phyloP scores from a whole-genome alignment of 1,140 invertebrate genomes.

The Lordiphosa stackelbergi region DNA sequence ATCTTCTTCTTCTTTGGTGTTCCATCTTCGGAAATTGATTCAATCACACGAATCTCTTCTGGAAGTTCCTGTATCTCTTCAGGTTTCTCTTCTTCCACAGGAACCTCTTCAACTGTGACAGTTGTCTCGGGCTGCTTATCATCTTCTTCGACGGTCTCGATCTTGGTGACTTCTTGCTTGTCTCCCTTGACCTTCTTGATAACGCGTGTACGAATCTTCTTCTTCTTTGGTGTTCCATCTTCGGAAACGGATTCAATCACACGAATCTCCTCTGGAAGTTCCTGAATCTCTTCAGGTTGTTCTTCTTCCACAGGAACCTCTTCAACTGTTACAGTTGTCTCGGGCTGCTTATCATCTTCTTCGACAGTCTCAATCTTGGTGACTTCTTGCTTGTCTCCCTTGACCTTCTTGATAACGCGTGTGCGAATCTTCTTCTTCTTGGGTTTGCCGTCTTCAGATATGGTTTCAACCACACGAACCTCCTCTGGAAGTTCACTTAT shows the following conservation, averaged over 20 bases:
- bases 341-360: constrained; percentile 12
- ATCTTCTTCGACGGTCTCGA: constrained; percentile 68
- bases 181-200: constrained; percentile 64
- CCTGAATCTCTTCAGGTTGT: constrained; percentile 18
- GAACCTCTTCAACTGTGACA: constrained; percentile 41
- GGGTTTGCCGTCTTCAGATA: constrained; percentile 22
- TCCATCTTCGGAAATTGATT: constrained; percentile 46
- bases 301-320: constrained; percentile 14
- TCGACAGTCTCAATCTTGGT: constrained; percentile 21
- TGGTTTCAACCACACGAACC: constrained; percentile 14
- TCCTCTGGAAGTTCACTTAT: constrained; percentile 12
- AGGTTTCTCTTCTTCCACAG: constrained; percentile 22
- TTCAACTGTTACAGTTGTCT: constrained; percentile 15
- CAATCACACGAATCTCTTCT: constrained; percentile 49
- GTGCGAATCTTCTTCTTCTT: constrained; percentile 30
- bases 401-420: constrained; percentile 22
- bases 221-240: constrained; percentile 59
- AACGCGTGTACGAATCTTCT: constrained; percentile 72
- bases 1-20: constrained; percentile 57
- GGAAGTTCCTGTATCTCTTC: constrained; percentile 36
- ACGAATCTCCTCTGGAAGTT: constrained; percentile 37
- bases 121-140: constrained; percentile 61
- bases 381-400: constrained; percentile 20
- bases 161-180: constrained; percentile 70
- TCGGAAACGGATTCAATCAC: constrained; percentile 37